Conservation (phyloP, 1,140 invertebrate species). For the Drosophila persimilis region DNA sequence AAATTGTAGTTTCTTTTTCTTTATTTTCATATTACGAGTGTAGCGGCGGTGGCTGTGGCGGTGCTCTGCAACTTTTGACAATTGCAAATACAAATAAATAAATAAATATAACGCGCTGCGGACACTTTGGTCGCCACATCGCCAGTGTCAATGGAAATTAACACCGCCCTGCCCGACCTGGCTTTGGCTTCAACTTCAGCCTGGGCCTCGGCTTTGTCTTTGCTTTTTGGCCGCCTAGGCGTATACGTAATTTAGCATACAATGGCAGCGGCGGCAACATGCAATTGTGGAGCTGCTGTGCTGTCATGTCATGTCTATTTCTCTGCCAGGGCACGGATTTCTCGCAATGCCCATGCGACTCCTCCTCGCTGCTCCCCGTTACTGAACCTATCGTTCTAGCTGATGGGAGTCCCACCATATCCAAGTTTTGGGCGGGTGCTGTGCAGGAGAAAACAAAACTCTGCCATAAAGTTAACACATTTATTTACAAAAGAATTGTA, state of each 20-base stretch:
- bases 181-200: conserved; percentile 33
- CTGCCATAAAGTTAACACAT: conserved; percentile 64
- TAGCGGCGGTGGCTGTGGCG: not conserved
- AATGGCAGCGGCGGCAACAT: conserved; percentile 58
- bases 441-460: conserved; percentile 1
- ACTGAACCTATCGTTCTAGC: not conserved
- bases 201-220: conserved; percentile 25
- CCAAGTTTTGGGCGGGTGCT: no score
- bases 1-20: conserved; percentile 24
- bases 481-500: conserved; percentile 71
- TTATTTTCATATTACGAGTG: conserved; percentile 46
- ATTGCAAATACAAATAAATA: conserved; percentile 62
- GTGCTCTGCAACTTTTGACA: conserved; percentile 55
- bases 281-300: conserved; percentile 56
- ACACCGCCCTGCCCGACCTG: conserved; percentile 52
- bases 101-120: conserved; percentile 53
- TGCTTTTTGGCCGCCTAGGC: conserved; percentile 46
- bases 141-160: conserved; percentile 78
- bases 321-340: conserved; percentile 63
- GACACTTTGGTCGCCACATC: conserved; percentile 42
- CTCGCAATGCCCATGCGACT: conserved; percentile 30
- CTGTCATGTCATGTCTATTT: conserved; percentile 56
- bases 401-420: not conserved
- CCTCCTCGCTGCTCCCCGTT: not conserved
- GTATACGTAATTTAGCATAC: conserved; percentile 78